phyloP scores from a whole-genome alignment of 1,140 invertebrate species.

The Platorchestia sp. region DNA sequence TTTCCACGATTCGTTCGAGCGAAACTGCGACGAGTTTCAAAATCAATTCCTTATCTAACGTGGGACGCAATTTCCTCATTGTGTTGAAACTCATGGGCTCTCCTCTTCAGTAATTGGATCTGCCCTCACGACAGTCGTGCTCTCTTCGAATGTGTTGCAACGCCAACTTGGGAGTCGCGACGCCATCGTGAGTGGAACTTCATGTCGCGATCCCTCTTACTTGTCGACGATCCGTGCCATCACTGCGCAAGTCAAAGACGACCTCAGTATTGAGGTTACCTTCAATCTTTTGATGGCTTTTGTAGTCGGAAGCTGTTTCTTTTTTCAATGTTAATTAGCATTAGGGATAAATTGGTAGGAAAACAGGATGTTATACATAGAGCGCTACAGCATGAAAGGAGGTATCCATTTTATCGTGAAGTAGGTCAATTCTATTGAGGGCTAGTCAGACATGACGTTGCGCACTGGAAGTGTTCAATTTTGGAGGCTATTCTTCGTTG shows the following conservation, averaged over 20 bases:
- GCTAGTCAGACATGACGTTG: no score
- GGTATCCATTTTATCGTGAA: not conserved
- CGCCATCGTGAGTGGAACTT: slow-evolving; percentile 18
- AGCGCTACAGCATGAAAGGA: not conserved
- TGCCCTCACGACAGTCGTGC: slow-evolving; percentile 17
- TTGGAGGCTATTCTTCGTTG: not conserved
- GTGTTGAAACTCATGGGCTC: not conserved
- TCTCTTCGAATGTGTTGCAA: not conserved
- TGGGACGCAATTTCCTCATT: not conserved
- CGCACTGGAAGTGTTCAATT: not conserved
- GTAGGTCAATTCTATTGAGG: not conserved
- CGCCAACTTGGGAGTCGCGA: not conserved
- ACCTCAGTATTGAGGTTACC: not conserved
- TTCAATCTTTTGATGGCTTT: not conserved
- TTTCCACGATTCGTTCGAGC: not conserved
- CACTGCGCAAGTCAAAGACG: not conserved
- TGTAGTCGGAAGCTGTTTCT: not conserved
- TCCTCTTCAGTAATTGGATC: slow-evolving; percentile 1
- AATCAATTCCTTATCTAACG: not conserved
- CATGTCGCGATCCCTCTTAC: not conserved
- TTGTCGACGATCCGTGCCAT: not conserved
- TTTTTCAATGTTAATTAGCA: not conserved
- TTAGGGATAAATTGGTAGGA: not conserved
- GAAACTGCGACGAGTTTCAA: not conserved
- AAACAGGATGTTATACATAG: not conserved